Conservation (phyloP, 1,140 invertebrate genomes). For the Apocrypta bakeri region DNA sequence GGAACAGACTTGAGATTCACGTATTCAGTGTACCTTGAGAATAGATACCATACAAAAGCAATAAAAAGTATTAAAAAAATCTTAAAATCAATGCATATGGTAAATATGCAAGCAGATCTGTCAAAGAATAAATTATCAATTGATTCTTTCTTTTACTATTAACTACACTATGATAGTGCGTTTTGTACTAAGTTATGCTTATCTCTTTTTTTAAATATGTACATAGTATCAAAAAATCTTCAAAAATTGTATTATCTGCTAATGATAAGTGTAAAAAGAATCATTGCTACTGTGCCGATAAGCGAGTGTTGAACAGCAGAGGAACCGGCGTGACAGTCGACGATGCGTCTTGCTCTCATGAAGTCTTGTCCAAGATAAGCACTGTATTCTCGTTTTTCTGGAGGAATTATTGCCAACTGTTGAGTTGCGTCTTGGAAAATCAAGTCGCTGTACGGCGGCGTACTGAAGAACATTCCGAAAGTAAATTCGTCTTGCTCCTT, state of each 20-base stretch:
- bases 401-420: constrained; percentile 83
- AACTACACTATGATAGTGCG: constrained; percentile 22
- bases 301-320: constrained; percentile 58
- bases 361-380: constrained; percentile 84
- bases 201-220: constrained; percentile 35
- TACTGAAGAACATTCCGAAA: constrained; percentile 92
- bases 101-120: background rate
- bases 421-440: constrained; percentile 95
- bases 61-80: background rate
- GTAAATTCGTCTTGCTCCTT: constrained; percentile 90
- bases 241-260: constrained; percentile 55
- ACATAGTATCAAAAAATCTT: background rate
- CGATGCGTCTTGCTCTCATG: constrained; percentile 83
- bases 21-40: background rate
- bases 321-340: constrained; percentile 83
- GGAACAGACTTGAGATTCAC: background rate
- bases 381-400: constrained; percentile 79
- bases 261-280: constrained; percentile 54
- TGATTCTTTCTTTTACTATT: background rate
- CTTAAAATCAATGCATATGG: background rate
- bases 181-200: constrained; percentile 31
- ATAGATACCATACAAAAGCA: background rate
- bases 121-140: background rate
- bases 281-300: constrained; percentile 57
- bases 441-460: constrained; percentile 86